A percentile compares a stretch with the other conserved stretches of the same genome.
Evolutionary conservation across 2,888 invertebrate species (phyloP).

Genomic region (Ophioninae sp.): DNA sequence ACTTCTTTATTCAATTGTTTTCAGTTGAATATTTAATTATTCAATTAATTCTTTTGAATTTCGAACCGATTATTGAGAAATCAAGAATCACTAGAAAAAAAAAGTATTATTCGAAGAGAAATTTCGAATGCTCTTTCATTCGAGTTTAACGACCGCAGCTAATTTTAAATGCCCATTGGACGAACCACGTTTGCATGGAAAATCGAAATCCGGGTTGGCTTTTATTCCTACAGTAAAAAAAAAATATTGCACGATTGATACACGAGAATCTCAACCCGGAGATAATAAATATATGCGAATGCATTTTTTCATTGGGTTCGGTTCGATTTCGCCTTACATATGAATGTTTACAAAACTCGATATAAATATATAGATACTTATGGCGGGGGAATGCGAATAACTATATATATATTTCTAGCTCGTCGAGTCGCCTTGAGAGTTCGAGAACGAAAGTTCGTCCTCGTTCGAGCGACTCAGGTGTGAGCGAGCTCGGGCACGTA

Average conservation of each 20-base stretch:
- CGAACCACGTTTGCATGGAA: neutral
- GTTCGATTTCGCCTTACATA: conserved; percentile 19
- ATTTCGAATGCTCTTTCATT: neutral
- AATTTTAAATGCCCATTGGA: conserved; percentile 1
- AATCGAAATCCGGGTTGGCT: conserved; percentile 11
- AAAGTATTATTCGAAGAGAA: too few species aligned
- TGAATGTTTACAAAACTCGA: neutral
- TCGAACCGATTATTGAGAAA: too few species aligned
- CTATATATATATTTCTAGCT: conserved; percentile 35
- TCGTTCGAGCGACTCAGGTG: conserved; percentile 48
- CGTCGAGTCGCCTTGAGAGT: conserved; percentile 58
- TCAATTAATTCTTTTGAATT: too few species aligned
- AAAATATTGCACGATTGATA: neutral
- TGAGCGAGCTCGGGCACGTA: conserved; percentile 25
- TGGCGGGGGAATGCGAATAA: conserved; percentile 16
- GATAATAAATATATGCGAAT: conserved; percentile 49
- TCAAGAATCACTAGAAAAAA: too few species aligned
- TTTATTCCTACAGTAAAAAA: neutral
- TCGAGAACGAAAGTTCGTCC: conserved; percentile 63
- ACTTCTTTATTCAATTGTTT: too few species aligned
- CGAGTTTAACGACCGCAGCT: neutral
- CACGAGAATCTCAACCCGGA: conserved; percentile 14
- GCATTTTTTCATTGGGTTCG: conserved; percentile 21
- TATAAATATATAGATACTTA: conserved; percentile 11
- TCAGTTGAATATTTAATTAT: too few species aligned